Evolutionary conservation across 2,888 invertebrate genomes (phyloP).

Genomic region (Aporophyla lueneburgensis): DNA sequence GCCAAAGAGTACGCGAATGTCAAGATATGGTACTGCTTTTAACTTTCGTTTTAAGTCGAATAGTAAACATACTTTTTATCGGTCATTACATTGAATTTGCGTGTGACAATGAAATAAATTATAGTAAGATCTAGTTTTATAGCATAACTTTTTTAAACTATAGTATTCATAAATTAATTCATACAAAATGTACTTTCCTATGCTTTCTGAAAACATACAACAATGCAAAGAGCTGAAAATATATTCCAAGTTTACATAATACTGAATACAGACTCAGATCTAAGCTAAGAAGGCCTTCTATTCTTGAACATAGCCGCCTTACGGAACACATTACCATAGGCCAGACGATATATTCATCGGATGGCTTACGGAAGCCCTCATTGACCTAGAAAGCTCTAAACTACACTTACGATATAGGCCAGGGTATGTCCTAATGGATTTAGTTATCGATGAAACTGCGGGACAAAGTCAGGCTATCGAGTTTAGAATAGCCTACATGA

Average conservation of each 20-base stretch:
- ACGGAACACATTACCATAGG: constrained; percentile 41
- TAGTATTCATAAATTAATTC: not conserved
- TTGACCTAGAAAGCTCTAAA: constrained; percentile 65
- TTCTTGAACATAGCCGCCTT: constrained; percentile 12
- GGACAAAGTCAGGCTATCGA: constrained; percentile 32
- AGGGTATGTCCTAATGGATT: constrained; percentile 61
- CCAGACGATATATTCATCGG: constrained; percentile 48
- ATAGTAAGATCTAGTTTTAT: constrained; percentile 1
- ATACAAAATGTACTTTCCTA: not conserved
- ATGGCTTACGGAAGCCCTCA: constrained; percentile 56
- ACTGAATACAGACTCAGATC: not conserved
- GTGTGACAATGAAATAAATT: not conserved
- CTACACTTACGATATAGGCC: constrained; percentile 62
- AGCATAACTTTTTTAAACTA: not conserved
- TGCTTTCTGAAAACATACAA: not conserved
- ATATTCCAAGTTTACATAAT: constrained; percentile 6
- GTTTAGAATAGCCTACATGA: constrained; percentile 28
- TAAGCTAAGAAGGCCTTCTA: constrained; percentile 9
- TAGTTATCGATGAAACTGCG: constrained; percentile 52
- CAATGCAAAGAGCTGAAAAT: not conserved
- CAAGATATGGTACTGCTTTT: constrained; percentile 65
- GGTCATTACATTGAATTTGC: not conserved
- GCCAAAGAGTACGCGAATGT: constrained; percentile 70
- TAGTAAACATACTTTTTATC: constrained; percentile 17
- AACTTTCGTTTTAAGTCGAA: constrained; percentile 33